These are phyloP conservation scores for Schizopygopsis pylzovi DNA, from an alignment of 2,797 vertebrate genomes.

Conservation along the genomic window DNA sequence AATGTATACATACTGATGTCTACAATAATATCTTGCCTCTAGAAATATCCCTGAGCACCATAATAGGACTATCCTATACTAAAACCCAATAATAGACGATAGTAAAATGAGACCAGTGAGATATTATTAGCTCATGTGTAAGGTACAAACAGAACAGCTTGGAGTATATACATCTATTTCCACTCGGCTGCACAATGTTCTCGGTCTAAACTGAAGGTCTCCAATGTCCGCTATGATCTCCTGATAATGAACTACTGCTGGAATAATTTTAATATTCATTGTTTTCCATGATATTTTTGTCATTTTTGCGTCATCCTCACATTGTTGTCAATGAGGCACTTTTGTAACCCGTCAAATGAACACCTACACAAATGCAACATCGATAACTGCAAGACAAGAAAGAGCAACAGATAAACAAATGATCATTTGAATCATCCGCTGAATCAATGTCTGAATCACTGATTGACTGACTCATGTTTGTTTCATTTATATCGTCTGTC, in stretches of 20 bases:
- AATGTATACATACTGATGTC: conserved; percentile 23
- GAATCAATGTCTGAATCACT: conserved; percentile 13
- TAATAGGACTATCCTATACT: conserved; percentile 30
- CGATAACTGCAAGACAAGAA: neutral
- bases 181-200: conserved; percentile 14
- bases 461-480: conserved; percentile 41
- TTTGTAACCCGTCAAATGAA: conserved; percentile 2
- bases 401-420: conserved; percentile 19
- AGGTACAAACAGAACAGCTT: conserved; percentile 24
- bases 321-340: neutral
- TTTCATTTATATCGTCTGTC: conserved; percentile 32
- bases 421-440: conserved; percentile 36
- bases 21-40: conserved; percentile 39
- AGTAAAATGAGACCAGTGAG: conserved; percentile 43
- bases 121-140: conserved; percentile 46
- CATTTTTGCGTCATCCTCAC: neutral
- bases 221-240: neutral
- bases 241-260: neutral
- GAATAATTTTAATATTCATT: neutral
- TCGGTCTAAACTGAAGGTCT: conserved; percentile 1
- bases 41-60: conserved; percentile 44
- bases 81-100: conserved; percentile 50
- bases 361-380: conserved; percentile 1
- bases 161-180: conserved; percentile 1
- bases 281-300: neutral